phyloP scores from a whole-genome alignment of 2,113 vertebrate genomes.

The Ailuropoda melanoleuca region DNA sequence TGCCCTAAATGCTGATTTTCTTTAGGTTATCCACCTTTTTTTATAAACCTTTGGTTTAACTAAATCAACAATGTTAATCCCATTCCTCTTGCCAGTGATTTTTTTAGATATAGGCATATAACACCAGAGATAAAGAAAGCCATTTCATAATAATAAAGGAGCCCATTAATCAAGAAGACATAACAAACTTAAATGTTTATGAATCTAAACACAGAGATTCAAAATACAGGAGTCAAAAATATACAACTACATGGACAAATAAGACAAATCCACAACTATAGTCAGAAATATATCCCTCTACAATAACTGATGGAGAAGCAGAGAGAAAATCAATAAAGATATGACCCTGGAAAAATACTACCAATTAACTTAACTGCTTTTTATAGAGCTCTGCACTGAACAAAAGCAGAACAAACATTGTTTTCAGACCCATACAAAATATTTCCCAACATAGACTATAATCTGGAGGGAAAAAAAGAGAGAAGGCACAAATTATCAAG shows the following conservation, averaged over 20 bases:
- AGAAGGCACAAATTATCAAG: not conserved
- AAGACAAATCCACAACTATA: not conserved
- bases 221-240: conserved; percentile 33
- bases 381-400: not conserved
- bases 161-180: not conserved
- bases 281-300: not conserved
- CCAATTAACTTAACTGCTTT: not conserved
- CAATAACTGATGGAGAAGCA: not conserved
- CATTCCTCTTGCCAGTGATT: not conserved
- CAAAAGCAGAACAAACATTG: not conserved
- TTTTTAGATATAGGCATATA: not conserved
- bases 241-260: not conserved
- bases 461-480: not conserved
- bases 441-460: not conserved
- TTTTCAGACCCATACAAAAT: not conserved
- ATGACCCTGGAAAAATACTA: not conserved
- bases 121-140: not conserved
- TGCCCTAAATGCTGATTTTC: not conserved
- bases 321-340: not conserved
- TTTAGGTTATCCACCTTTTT: not conserved
- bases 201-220: not conserved
- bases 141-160: conserved; percentile 5
- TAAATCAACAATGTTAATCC: not conserved
- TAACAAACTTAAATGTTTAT: not conserved
- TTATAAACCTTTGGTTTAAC: not conserved